These are phyloP conservation scores for Corydoras sp. DNA, from an alignment of 2,113 vertebrate genomes.

Conservation along the genomic window DNA sequence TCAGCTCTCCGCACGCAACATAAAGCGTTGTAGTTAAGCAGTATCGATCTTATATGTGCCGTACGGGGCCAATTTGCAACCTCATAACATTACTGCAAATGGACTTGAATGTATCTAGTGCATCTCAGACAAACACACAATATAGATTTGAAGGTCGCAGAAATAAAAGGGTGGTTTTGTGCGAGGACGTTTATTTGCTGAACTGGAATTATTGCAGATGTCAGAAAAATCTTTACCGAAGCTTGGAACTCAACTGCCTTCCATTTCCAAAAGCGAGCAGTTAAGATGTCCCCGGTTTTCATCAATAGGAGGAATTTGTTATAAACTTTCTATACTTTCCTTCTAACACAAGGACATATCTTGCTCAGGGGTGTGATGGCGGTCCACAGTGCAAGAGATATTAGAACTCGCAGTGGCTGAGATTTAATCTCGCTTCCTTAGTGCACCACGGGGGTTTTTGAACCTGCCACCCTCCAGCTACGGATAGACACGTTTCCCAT, in stretches of 20 bases:
- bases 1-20: neutral
- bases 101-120: neutral
- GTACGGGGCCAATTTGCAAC: neutral
- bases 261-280: neutral
- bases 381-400: slow-evolving; percentile 13
- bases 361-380: slow-evolving; percentile 26
- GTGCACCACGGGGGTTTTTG: slow-evolving; percentile 7
- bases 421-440: slow-evolving; percentile 27
- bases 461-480: slow-evolving; percentile 1
- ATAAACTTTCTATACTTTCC: slow-evolving; percentile 25
- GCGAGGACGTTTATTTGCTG: neutral
- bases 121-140: neutral
- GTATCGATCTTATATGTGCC: neutral
- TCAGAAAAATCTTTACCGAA: neutral
- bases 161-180: neutral
- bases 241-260: neutral
- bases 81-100: slow-evolving; percentile 1
- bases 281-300: slow-evolving; percentile 15
- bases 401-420: slow-evolving; percentile 24
- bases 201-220: neutral
- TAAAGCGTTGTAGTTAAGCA: slow-evolving; percentile 9
- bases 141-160: neutral
- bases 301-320: neutral
- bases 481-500: too few relatives aligned
- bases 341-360: slow-evolving; percentile 13